A percentile compares a stretch with the other conserved stretches of the same genome.
These are phyloP conservation scores for Thecophora atra DNA, from an alignment of 2,888 invertebrate genomes.

Conservation along the genomic window DNA sequence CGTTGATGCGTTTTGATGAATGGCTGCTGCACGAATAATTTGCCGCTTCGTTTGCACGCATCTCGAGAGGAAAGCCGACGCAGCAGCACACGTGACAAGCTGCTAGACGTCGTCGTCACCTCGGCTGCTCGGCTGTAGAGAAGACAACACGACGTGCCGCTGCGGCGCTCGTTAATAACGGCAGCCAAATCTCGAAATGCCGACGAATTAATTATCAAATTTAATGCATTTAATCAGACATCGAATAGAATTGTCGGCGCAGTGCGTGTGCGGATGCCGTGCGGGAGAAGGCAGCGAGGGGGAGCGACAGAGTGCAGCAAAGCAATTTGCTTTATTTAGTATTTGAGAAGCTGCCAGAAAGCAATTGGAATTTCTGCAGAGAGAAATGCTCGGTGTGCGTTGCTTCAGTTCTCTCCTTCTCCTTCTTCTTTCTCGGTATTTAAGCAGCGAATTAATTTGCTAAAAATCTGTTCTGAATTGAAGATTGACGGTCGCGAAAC, in stretches of 20 bases:
- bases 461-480: too few species aligned
- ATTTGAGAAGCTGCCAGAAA: too few species aligned
- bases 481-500: too few species aligned
- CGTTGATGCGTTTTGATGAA: constrained; percentile 32
- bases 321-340: too few species aligned
- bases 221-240: constrained; percentile 32
- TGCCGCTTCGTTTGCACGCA: constrained; percentile 34
- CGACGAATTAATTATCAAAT: constrained; percentile 42
- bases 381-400: too few species aligned
- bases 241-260: neutral
- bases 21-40: constrained; percentile 39
- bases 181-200: constrained; percentile 25
- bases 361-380: too few species aligned
- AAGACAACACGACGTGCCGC: neutral
- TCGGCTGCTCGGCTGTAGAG: neutral
- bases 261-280: too few species aligned
- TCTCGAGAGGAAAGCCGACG: neutral
- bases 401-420: too few species aligned
- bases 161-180: constrained; percentile 24
- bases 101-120: constrained; percentile 15
- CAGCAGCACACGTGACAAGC: constrained; percentile 22
- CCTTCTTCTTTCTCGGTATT: too few species aligned
- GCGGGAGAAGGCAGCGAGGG: neutral
- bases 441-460: too few species aligned
- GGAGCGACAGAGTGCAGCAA: neutral